Evolutionary conservation across 2,888 invertebrate genomes (phyloP), one percentile per base, ranked within the genome.

Genomic region (Rapana venosa): DNA sequence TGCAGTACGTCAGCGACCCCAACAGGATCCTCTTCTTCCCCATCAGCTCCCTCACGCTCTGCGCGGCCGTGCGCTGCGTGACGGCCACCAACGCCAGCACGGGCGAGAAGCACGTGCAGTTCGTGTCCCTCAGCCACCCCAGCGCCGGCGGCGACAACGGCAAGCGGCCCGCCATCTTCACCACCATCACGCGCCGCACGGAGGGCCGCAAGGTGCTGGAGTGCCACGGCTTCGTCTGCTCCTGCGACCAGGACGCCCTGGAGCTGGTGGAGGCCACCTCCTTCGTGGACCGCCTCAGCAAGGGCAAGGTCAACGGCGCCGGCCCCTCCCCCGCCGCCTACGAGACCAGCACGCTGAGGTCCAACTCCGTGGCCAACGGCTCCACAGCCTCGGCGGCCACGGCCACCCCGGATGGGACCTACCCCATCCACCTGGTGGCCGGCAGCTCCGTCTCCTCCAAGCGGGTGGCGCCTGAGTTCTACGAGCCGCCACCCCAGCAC

Each of bases 221-320:
- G 90, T 96, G 96, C 90, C 96, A 96, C 90, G 95, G 94, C 11
- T 96, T 96, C 92, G 92, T 96, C 13, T 94, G 95, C 90, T 92
- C 93, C 94, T 97, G 98, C 90, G 98, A 99, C 96, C 98, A 98
- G 96, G 99, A 99, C 86, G 99, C 99, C 92, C 98, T 99, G 96
- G 99, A 99, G 94, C 97, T 99, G 95, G 99, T 99, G 92, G 97
- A 98, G 94, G 99, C 99, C 32, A 93, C 94, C 4, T 93, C 94
- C n/a, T 84, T 91, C 15, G 93, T 93, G 2, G 94, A 94, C 88
- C 91, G 92, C 30, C 61, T 90, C 30, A 90, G 77, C 83, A 92
- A 92, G 22, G 88, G 79, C 1, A 92, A 90, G 32, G 1, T 87
- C 47, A 74, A 74, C 74, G 87, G 74, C 20, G 74, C 87, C 70